Base-by-base conservation (phyloP, 2,113 vertebrate species). In the Bos taurus region DNA sequence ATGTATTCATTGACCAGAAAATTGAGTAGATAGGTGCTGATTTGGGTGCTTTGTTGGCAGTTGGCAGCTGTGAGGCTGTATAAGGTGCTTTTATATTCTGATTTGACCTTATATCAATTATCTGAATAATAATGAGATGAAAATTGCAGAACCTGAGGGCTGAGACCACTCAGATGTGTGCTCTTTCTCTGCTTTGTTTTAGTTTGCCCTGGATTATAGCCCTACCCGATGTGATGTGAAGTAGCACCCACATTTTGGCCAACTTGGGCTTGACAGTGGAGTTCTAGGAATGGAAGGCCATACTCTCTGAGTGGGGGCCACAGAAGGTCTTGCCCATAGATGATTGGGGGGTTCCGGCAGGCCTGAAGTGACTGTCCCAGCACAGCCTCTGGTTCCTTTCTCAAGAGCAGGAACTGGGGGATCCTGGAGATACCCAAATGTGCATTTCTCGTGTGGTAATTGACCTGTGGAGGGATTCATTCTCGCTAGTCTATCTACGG, bases 341-440 rank as follows among this genome's bases (percentile, higher is more conserved):
- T 36, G 33, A 25, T 3, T 11, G 21, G 26, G 14, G n/a, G 30
- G 3, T 2, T 52, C 54, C 0, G 48, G n/a, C 33, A 9, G 9
- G 21, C n/a, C 54, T 19, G 6, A 12, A 12, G 74, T 12, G 28
- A n/a, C n/a, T 11, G 3, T 19, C 36, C 5, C 56, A 78, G 15
- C 46, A 14, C 13, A n/a, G n/a, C 1, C 2, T 59, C 82, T 33
- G 43, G 26, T 28, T 23, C 23, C 3, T 84, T 89, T 56, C 80
- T 62, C 36, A 60, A 54, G 62, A 60, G 12, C 4, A 23, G 50
- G 26, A 64, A 91, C 4, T 78, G 78, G 64, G 30, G 46, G 12
- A n/a, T 50, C 46, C 28, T 60, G 46, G 26, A 28, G 62, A 21
- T 30, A 7, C n/a, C 78, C 10, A 81, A 21, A 30, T 26, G 33